Evolutionary conservation across 2,888 invertebrate genomes (phyloP).

Genomic region (Clanis bilineata): DNA sequence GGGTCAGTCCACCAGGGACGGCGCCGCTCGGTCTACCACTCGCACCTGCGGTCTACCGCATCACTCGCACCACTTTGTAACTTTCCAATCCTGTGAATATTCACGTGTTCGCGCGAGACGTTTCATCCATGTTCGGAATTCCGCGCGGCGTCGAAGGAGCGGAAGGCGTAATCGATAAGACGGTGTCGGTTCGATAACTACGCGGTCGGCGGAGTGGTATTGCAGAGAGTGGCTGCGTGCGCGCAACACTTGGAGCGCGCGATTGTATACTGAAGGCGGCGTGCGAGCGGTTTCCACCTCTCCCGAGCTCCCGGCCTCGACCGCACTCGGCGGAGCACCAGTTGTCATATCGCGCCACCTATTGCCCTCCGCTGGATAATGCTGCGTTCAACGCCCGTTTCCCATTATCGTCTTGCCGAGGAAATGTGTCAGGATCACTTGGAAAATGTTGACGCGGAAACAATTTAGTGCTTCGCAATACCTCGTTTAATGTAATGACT

Average conservation of each 20-base stretch:
- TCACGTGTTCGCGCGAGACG: constrained; percentile 45
- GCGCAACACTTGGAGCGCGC: constrained; percentile 75
- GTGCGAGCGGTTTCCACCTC: constrained; percentile 64
- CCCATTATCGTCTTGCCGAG: constrained; percentile 54
- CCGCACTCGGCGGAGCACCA: constrained; percentile 60
- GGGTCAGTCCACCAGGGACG: constrained; percentile 49
- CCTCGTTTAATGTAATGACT: neutral
- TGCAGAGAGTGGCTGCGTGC: constrained; percentile 66
- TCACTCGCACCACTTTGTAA: constrained; percentile 54
- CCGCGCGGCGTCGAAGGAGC: constrained; percentile 43
- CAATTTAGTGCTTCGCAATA: constrained; percentile 23
- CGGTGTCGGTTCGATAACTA: constrained; percentile 50
- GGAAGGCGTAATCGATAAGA: constrained; percentile 64
- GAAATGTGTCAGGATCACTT: constrained; percentile 35
- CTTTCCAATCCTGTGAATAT: constrained; percentile 47
- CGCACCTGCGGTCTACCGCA: constrained; percentile 46
- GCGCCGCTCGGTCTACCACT: constrained; percentile 68
- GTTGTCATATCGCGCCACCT: constrained; percentile 70
- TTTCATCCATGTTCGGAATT: constrained; percentile 61
- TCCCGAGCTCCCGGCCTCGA: constrained; percentile 74
- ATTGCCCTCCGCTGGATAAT: constrained; percentile 69
- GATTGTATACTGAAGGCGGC: constrained; percentile 71
- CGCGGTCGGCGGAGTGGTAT: constrained; percentile 38
- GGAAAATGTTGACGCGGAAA: neutral
- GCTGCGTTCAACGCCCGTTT: constrained; percentile 62